phyloP scores from a whole-genome alignment of 1,140 invertebrate species.

The Piezodorus guildinii region DNA sequence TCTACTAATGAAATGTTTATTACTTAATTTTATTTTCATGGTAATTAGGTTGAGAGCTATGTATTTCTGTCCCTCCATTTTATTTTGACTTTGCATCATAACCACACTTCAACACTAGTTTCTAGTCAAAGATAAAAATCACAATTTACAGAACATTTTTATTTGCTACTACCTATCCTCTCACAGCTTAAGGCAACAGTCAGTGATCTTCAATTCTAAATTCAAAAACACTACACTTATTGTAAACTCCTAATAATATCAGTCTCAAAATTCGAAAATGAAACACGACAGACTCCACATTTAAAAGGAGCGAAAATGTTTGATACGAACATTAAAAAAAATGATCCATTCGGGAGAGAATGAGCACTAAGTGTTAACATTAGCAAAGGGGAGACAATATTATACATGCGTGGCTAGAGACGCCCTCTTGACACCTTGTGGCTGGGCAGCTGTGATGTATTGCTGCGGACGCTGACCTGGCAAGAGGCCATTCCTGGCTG shows the following conservation, averaged over 20 bases:
- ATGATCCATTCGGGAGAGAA: background rate
- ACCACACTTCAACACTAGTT: too few relatives aligned
- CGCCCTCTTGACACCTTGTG: slow-evolving; percentile 42
- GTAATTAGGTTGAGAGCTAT: too few relatives aligned
- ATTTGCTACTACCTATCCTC: background rate
- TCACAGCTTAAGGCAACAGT: background rate
- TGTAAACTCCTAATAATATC: slow-evolving; percentile 14
- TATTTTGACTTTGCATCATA: too few relatives aligned
- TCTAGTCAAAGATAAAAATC: too few relatives aligned
- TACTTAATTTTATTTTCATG: too few relatives aligned
- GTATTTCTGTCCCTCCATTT: too few relatives aligned
- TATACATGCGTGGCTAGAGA: slow-evolving; percentile 50
- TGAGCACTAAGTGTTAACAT: slow-evolving; percentile 17
- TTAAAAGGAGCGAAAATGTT: background rate
- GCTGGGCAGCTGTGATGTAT: slow-evolving; percentile 36
- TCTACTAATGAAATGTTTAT: too few relatives aligned
- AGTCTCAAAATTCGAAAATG: slow-evolving; percentile 10
- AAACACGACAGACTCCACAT: slow-evolving; percentile 4
- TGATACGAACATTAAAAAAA: background rate
- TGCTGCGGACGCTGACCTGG: slow-evolving; percentile 39
- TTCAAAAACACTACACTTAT: slow-evolving; percentile 14
- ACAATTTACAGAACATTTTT: background rate
- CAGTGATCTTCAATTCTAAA: background rate
- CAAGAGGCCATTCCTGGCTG: slow-evolving; percentile 33
- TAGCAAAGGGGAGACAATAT: slow-evolving; percentile 17